Conservation (phyloP, 2,113 vertebrate species). For the Neolamprologus brichardi region DNA sequence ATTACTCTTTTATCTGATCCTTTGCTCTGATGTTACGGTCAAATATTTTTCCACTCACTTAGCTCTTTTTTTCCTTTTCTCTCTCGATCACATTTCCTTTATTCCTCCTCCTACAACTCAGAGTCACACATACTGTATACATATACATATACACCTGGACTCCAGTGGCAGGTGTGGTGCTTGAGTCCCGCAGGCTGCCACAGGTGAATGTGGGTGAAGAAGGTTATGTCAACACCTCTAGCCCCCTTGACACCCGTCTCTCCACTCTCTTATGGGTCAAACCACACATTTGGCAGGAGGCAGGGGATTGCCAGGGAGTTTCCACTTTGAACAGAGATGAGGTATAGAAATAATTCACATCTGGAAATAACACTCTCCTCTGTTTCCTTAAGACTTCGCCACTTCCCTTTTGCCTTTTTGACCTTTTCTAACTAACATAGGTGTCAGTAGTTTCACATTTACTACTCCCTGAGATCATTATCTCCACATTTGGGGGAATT, state of each 20-base stretch:
- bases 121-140: neutral
- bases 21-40: slow-evolving; percentile 1
- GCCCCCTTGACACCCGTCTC: neutral
- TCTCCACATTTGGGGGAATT: neutral
- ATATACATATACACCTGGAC: neutral
- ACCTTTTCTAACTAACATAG: neutral
- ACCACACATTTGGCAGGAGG: slow-evolving; percentile 40
- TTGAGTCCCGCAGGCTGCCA: slow-evolving; percentile 12
- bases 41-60: slow-evolving; percentile 11
- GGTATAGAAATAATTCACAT: slow-evolving; percentile 32
- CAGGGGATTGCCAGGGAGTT: slow-evolving; percentile 49
- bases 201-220: slow-evolving; percentile 26
- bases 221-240: slow-evolving; percentile 45
- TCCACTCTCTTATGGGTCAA: slow-evolving; percentile 5
- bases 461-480: neutral
- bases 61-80: neutral
- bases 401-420: neutral
- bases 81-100: neutral
- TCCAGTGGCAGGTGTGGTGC: slow-evolving; percentile 40
- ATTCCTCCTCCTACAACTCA: neutral
- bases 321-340: slow-evolving; percentile 45
- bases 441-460: neutral
- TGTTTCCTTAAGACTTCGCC: neutral
- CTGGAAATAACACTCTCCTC: slow-evolving; percentile 15
- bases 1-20: slow-evolving; percentile 59